Evolutionary conservation across 2,113 vertebrate species (phyloP).

Genomic region (Hippocampus barbouri): DNA sequence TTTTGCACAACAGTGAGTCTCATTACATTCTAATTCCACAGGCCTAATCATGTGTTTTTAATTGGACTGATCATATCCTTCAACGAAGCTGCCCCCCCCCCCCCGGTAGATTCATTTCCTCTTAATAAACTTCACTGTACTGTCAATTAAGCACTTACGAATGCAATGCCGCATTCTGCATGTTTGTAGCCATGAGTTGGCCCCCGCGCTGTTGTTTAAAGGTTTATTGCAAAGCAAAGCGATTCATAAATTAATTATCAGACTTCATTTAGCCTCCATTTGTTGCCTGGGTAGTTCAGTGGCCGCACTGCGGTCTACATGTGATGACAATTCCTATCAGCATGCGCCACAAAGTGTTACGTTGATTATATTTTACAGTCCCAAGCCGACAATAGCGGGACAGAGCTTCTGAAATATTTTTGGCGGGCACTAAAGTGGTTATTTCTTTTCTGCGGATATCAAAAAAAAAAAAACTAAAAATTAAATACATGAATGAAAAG

Average conservation of each 20-base stretch:
- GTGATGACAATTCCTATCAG: neutral
- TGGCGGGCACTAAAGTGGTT: neutral
- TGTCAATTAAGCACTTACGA: slow-evolving; percentile 42
- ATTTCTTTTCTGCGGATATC: neutral
- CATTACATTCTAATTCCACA: slow-evolving; percentile 56
- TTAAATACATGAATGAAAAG: too few species aligned
- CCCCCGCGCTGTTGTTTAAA: slow-evolving; percentile 17
- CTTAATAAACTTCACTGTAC: slow-evolving; percentile 43
- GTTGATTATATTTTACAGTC: slow-evolving; percentile 10
- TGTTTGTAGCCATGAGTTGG: slow-evolving; percentile 15
- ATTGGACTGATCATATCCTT: slow-evolving; percentile 60
- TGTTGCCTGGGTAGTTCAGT: neutral
- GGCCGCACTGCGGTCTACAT: neutral
- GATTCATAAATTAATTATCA: neutral
- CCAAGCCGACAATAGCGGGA: neutral
- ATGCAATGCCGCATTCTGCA: slow-evolving; percentile 14
- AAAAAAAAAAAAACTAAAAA: neutral
- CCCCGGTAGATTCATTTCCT: slow-evolving; percentile 34
- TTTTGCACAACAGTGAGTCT: slow-evolving; percentile 52
- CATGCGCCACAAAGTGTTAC: slow-evolving; percentile 1
- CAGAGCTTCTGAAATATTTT: neutral
- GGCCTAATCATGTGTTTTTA: slow-evolving; percentile 52
- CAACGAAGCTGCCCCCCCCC: slow-evolving; percentile 40
- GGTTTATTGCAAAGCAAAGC: slow-evolving; percentile 1
- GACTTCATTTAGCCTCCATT: slow-evolving; percentile 5